These are phyloP conservation scores for Hofmannophila pseudospretella DNA, from an alignment of 2,888 invertebrate genomes.

Conservation along the genomic window DNA sequence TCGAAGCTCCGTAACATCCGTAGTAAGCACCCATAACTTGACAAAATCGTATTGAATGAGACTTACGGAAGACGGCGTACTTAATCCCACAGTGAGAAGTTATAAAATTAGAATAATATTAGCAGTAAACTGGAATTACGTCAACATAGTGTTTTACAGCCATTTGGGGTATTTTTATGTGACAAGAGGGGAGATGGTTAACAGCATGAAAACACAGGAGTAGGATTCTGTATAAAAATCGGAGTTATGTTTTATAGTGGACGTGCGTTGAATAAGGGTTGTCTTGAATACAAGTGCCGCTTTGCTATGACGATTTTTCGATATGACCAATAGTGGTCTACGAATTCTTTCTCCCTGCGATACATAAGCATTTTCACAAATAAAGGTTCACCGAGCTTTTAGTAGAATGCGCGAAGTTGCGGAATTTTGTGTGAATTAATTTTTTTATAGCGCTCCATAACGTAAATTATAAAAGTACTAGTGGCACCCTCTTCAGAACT, in stretches of 20 bases:
- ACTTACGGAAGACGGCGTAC: background rate
- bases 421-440: too few relatives aligned
- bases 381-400: too few relatives aligned
- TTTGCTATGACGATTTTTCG: constrained; percentile 18
- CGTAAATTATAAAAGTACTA: too few relatives aligned
- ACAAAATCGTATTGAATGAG: background rate
- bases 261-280: constrained; percentile 65
- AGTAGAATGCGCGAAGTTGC: too few relatives aligned
- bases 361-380: too few relatives aligned
- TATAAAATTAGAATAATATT: constrained; percentile 25
- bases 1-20: too few relatives aligned
- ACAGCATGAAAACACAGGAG: constrained; percentile 55
- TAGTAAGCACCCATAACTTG: background rate
- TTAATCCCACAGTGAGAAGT: constrained; percentile 11
- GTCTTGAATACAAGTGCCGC: constrained; percentile 31
- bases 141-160: constrained; percentile 43
- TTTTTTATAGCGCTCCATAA: too few relatives aligned
- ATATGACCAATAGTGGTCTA: background rate
- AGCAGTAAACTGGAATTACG: constrained; percentile 25
- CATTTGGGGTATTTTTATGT: constrained; percentile 54
- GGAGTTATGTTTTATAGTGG: constrained; percentile 72
- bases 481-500: too few relatives aligned
- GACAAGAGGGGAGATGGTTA: constrained; percentile 46
- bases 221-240: constrained; percentile 64
- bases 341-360: too few relatives aligned